Percentiles rank a stretch among this genome's conserved stretches.
These are phyloP conservation scores for Proisotoma minuta DNA, from an alignment of 2,888 invertebrate genomes.

Conservation along the genomic window DNA sequence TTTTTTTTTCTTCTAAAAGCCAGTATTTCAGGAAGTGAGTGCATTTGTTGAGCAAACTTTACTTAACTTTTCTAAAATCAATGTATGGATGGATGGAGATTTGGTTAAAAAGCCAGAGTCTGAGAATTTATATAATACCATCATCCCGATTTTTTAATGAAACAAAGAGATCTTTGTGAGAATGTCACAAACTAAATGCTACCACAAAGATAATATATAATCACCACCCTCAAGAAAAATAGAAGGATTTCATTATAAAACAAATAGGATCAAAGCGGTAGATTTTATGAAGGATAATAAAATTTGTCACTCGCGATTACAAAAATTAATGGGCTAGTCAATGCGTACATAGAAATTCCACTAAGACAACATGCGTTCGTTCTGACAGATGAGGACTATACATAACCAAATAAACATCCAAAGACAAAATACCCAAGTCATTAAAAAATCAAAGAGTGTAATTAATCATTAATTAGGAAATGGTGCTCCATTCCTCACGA, in stretches of 20 bases:
- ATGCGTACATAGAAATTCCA: background rate
- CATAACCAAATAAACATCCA: too few species aligned
- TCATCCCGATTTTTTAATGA: background rate
- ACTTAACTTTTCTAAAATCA: background rate
- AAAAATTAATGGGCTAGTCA: background rate
- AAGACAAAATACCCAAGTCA: too few species aligned
- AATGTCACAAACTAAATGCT: background rate
- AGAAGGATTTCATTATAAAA: background rate
- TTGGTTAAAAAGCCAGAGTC: background rate
- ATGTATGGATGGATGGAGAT: too few species aligned
- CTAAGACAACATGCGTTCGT: background rate
- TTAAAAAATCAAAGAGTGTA: too few species aligned
- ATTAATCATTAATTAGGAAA: too few species aligned
- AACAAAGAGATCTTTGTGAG: background rate
- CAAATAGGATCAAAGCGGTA: slow-evolving; percentile 2
- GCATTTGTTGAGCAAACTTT: slow-evolving; percentile 4
- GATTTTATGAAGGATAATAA: slow-evolving; percentile 8
- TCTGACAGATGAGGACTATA: too few species aligned
- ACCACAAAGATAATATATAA: background rate
- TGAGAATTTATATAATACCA: background rate
- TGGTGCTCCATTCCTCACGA: too few species aligned
- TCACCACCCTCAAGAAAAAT: background rate
- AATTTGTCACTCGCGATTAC: slow-evolving; percentile 11
- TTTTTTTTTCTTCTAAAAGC: too few species aligned
- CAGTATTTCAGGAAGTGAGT: too few species aligned